Conservation (phyloP, 2,888 invertebrate genomes). For the Meliscaeva auricollis region DNA sequence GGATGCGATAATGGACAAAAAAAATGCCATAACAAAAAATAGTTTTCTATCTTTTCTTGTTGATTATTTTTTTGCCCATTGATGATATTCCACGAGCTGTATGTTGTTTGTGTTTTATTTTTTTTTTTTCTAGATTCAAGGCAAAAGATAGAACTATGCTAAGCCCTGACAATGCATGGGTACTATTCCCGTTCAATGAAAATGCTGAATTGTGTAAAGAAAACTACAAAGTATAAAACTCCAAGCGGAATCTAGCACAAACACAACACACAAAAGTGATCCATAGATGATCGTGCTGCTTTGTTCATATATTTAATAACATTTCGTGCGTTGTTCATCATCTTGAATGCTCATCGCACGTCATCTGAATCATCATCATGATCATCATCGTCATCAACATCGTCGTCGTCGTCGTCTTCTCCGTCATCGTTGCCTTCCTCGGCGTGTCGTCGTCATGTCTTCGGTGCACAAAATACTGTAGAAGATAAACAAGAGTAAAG, state of each 20-base stretch:
- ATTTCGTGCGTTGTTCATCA: slow-evolving; percentile 73
- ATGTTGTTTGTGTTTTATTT: neutral
- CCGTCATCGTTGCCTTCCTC: neutral
- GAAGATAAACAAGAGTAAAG: slow-evolving; percentile 8
- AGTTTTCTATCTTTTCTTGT: slow-evolving; percentile 15
- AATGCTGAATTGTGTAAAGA: slow-evolving; percentile 8
- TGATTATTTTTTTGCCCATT: slow-evolving; percentile 41
- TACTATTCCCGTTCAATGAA: slow-evolving; percentile 33
- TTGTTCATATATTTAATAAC: slow-evolving; percentile 60
- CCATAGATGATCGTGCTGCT: slow-evolving; percentile 71
- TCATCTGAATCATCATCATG: slow-evolving; percentile 64
- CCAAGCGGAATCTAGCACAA: slow-evolving; percentile 65
- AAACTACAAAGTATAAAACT: slow-evolving; percentile 36
- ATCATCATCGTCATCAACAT: slow-evolving; percentile 2
- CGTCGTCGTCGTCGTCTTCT: slow-evolving; percentile 56
- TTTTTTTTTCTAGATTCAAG: slow-evolving; percentile 43
- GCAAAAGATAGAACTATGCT: slow-evolving; percentile 50
- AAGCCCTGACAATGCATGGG: slow-evolving; percentile 2
- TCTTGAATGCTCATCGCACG: slow-evolving; percentile 67
- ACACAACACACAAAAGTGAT: slow-evolving; percentile 66
- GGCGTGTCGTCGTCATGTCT: slow-evolving; percentile 25
- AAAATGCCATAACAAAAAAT: slow-evolving; percentile 57
- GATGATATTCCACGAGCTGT: slow-evolving; percentile 38
- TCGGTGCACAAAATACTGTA: slow-evolving; percentile 14
- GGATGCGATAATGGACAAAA: slow-evolving; percentile 71